phyloP scores from a whole-genome alignment of 1,140 invertebrate genomes.

The Fopius arisanus region DNA sequence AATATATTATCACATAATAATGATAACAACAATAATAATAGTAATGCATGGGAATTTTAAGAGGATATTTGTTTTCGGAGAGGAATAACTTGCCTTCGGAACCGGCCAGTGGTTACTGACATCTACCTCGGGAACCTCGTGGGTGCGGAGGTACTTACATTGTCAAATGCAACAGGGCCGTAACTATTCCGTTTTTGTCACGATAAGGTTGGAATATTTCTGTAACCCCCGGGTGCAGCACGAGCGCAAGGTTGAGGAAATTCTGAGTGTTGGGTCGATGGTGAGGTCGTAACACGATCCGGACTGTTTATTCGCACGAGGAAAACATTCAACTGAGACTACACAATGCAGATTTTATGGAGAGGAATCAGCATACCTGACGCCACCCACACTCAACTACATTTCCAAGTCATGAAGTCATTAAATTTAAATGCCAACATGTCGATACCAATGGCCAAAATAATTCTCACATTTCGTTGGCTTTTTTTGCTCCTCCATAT shows the following conservation, averaged over 20 bases:
- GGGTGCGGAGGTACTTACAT: slow-evolving; percentile 31
- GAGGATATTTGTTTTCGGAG: not conserved
- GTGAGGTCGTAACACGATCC: not conserved
- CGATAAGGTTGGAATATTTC: not conserved
- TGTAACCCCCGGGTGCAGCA: not conserved
- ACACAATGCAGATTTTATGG: not conserved
- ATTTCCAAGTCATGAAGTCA: slow-evolving; percentile 2
- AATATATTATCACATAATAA: too few species aligned
- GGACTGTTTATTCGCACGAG: not conserved
- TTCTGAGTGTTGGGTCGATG: not conserved
- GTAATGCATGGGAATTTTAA: too few species aligned
- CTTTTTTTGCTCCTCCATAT: not conserved
- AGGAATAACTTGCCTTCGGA: not conserved
- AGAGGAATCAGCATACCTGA: slow-evolving; percentile 1
- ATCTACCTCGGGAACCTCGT: slow-evolving; percentile 22
- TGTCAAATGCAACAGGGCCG: slow-evolving; percentile 34
- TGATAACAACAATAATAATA: too few species aligned
- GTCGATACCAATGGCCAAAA: not conserved
- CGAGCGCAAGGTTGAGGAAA: too few species aligned
- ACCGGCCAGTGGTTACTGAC: slow-evolving; percentile 19
- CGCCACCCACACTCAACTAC: not conserved
- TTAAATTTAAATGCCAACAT: not conserved
- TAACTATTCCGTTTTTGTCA: slow-evolving; percentile 29
- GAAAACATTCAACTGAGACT: not conserved
- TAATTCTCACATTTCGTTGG: not conserved